Base-by-base conservation (phyloP, 2,888 invertebrate genomes). In the Fissipunctia ypsillon region DNA sequence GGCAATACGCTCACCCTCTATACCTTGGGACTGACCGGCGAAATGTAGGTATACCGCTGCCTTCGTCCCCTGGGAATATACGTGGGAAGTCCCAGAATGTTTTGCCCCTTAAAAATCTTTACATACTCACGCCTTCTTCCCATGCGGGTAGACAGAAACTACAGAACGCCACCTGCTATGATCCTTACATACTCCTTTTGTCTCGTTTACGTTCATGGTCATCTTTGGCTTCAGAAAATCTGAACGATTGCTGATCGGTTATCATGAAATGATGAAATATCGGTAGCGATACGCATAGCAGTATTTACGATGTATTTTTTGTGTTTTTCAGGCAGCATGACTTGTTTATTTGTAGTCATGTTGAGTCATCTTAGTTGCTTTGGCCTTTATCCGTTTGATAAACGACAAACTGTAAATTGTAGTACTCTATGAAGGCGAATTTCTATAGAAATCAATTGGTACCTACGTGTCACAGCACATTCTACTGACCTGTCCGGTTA, bases 401-500 rank as follows among this genome's bases (percentile, higher is more conserved):
- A 50, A 41, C 1, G 2, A 52, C 28, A 9, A 60, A 50, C 52
- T 14, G n/a, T 25, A 19, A 48, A 22, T 31, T 31, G 25, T 41
- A 61, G 0, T 25, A 12, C 35, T 50, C 41, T 63, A 38, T n/a
- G 19, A n/a, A 64, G 22, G 14, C 19, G 57, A 43, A 63, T 67
- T 78, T 78, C 78, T 68, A 72, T 59, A 76, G 81, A 76, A 81
- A 75, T 64, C 43, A 67, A 76, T 73, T 48, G 43, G 61, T 69
- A 56, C 45, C 35, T 35, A 68, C 35, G 4, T 45, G 45, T 76
- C 3, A 38, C 61, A 68, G 63, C 43, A 70, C 75, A 84, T 85
- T 83, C 75, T 71, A 50, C 25, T 65, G 41, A 16, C 45, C 61
- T 59, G 52, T 63, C 59, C 60, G 12, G 75, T 80, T 72, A 28